Percentiles rank a stretch among this genome's conserved stretches.
phyloP scores from a whole-genome alignment of 2,113 vertebrate species.

The Xyliphius kryptos region DNA sequence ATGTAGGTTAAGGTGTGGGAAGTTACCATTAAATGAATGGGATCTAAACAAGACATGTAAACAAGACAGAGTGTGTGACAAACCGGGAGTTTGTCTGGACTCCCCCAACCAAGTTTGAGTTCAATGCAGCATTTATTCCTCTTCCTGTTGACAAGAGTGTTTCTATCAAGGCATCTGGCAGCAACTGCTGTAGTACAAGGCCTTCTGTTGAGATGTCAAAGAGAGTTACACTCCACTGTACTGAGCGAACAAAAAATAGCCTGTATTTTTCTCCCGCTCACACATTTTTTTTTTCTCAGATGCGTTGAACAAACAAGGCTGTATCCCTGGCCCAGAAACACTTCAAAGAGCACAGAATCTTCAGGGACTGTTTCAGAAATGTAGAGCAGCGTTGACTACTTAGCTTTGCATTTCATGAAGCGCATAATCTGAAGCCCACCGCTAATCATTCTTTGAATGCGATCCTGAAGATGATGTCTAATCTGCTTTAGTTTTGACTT shows the following conservation, averaged over 20 bases:
- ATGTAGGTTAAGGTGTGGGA: no score
- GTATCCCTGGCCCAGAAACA: slow-evolving; percentile 71
- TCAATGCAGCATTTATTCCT: slow-evolving; percentile 69
- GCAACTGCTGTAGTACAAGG: slow-evolving; percentile 60
- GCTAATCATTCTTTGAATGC: slow-evolving; percentile 32
- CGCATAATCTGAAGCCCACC: slow-evolving; percentile 18
- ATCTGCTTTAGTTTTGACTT: no score
- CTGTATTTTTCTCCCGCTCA: slow-evolving; percentile 39
- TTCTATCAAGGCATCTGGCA: slow-evolving; percentile 66
- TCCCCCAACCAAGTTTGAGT: slow-evolving; percentile 52
- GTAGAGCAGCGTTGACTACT: slow-evolving; percentile 66
- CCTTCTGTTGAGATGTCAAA: slow-evolving; percentile 66
- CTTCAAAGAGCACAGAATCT: slow-evolving; percentile 70
- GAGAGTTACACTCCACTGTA: slow-evolving; percentile 58
- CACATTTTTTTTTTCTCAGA: slow-evolving; percentile 41
- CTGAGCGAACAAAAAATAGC: slow-evolving; percentile 55
- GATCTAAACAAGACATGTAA: not conserved
- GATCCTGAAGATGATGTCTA: not conserved
- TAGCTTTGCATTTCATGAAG: slow-evolving; percentile 65
- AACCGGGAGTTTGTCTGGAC: slow-evolving; percentile 21
- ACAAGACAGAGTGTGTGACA: not conserved
- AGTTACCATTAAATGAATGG: no score
- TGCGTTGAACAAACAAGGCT: slow-evolving; percentile 68
- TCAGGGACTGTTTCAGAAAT: slow-evolving; percentile 68
- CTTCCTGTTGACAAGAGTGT: slow-evolving; percentile 68